Evolutionary conservation across 2,888 invertebrate species (phyloP).

Genomic region (Leucania comma): DNA sequence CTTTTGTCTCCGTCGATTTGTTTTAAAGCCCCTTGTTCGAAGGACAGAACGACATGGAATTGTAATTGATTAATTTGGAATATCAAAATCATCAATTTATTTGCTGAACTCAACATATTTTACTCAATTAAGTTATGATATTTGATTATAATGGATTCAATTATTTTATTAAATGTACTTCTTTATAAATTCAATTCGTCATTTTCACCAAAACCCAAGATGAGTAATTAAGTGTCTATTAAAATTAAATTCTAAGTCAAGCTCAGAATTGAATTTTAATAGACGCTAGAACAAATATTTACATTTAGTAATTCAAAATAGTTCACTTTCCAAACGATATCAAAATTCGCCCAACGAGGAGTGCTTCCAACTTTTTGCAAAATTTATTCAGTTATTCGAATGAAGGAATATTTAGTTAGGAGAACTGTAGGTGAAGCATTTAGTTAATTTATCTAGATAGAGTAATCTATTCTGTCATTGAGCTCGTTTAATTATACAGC

Average conservation of each 20-base stretch:
- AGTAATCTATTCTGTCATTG: slow-evolving; percentile 16
- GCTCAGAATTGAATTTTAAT: too few species aligned
- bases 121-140: background rate
- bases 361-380: slow-evolving; percentile 29
- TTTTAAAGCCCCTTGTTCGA: slow-evolving; percentile 1
- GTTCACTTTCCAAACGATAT: slow-evolving; percentile 20
- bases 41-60: background rate
- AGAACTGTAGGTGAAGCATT: background rate
- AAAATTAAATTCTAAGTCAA: too few species aligned
- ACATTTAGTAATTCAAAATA: slow-evolving; percentile 14
- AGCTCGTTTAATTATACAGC: slow-evolving; percentile 32
- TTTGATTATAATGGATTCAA: background rate
- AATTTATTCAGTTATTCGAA: slow-evolving; percentile 53
- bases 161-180: background rate
- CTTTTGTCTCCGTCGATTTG: background rate
- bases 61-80: slow-evolving; percentile 17
- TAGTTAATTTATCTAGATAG: slow-evolving; percentile 21
- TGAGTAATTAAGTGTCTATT: too few species aligned
- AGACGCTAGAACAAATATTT: background rate
- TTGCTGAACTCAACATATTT: background rate
- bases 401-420: slow-evolving; percentile 30
- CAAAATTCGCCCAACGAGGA: slow-evolving; percentile 12
- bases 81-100: background rate
- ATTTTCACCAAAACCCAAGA: too few species aligned
- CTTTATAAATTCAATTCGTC: background rate